Conservation (phyloP, 2,888 invertebrate species). For the Chirona hameri region DNA sequence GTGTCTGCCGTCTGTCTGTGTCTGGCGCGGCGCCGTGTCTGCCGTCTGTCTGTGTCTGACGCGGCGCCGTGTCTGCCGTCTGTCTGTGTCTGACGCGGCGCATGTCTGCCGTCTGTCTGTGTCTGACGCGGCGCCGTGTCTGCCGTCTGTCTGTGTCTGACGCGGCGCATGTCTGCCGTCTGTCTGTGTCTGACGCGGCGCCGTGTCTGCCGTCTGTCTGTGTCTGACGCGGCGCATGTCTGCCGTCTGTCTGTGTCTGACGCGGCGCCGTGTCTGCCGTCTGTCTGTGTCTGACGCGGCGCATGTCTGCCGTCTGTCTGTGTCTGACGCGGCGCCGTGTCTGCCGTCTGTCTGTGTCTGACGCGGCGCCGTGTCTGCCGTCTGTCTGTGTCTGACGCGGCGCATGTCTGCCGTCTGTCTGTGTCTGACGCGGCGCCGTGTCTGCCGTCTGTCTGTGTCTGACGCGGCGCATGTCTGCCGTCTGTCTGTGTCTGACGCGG, state of each 20-base stretch:
- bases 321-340: too few relatives aligned
- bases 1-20: not conserved
- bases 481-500: not conserved
- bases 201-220: not conserved
- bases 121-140: not conserved
- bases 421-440: too few relatives aligned
- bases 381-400: too few relatives aligned
- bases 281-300: not conserved
- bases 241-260: conserved; percentile 45
- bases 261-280: not conserved
- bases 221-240: conserved; percentile 42
- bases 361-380: too few relatives aligned
- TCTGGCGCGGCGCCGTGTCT: not conserved
- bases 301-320: too few relatives aligned
- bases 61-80: not conserved
- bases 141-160: not conserved
- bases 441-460: too few relatives aligned
- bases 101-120: not conserved
- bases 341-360: too few relatives aligned
- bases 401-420: too few relatives aligned
- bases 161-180: not conserved
- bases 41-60: not conserved
- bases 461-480: not conserved
- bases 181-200: not conserved
- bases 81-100: too few relatives aligned